Conservation (phyloP, 2,113 vertebrate genomes). For the Ciconia boyciana region DNA sequence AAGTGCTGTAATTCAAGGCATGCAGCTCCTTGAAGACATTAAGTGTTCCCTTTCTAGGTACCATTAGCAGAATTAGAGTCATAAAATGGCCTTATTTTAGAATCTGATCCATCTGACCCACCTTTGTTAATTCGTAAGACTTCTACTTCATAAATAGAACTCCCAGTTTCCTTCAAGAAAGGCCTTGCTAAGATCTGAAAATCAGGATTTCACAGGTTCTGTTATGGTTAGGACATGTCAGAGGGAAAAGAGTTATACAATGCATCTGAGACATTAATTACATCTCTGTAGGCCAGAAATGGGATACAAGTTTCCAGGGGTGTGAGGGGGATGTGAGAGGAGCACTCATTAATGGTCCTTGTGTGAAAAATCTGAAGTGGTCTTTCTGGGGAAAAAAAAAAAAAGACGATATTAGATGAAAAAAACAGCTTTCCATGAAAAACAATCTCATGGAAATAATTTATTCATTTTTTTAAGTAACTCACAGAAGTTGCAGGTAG, state of each 20-base stretch:
- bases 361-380: background rate
- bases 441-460: background rate
- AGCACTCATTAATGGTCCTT: background rate
- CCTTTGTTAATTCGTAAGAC: background rate
- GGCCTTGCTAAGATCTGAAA: background rate
- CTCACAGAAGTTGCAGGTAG: background rate
- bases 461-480: background rate
- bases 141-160: background rate
- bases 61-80: background rate
- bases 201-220: background rate
- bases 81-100: background rate
- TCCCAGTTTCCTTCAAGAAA: background rate
- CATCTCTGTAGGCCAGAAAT: background rate
- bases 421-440: background rate
- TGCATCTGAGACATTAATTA: background rate
- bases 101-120: background rate
- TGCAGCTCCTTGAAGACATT: background rate
- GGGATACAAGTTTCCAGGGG: background rate
- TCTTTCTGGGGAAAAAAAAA: background rate
- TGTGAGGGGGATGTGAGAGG: background rate
- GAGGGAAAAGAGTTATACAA: background rate
- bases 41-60: background rate
- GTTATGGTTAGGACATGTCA: background rate
- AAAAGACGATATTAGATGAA: background rate
- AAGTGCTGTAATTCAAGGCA: background rate